Base-by-base conservation (phyloP, 1,140 invertebrate genomes). In the Orchesella cincta region DNA sequence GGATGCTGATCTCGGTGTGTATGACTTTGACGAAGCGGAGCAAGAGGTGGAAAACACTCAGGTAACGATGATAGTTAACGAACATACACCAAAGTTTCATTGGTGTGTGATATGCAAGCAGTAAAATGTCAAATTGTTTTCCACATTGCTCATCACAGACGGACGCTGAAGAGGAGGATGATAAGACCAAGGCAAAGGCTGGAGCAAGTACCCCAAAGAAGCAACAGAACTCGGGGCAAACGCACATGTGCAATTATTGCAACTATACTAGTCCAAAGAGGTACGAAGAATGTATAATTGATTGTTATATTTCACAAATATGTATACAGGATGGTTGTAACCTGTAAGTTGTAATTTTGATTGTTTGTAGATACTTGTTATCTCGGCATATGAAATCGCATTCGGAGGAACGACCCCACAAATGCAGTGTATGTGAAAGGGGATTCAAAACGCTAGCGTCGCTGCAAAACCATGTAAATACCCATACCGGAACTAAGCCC, bases 361-460 rank as follows among this genome's bases (percentile, higher is more conserved):
- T 46, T 18, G 5, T 70, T 78, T 77, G 23, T 75, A 91, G 91
- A 80, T 97, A 96, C 84, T 86, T 98, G 1, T 86, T 99, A 2
- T 92, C 94, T 0, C 89, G 96, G 0, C 97, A 99, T 84, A 95
- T 98, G 93, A 97, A 96, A 84, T 93, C 93, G 1, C 97, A 99
- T 86, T 97, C 94, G 0, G 94, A 96, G 83, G 96, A 98, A 83
- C 87, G 95, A 29, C 95, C 96, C 0, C 95, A 97, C 84, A 97
- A 97, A 84, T 99, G 95, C 85, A 92, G 91, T 64, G 93, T 98
- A 28, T 98, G 96, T 86, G 94, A 97, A 82, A 88, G 95, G 67
- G 95, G 95, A 5, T 99, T 99, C 84, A 98, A 98, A 86, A 97
- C 96, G 0, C 84, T 94, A 26, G 94, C 95, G 0, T 96, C 95